Conservation (phyloP, 2,888 invertebrate species). For the Mythimna impura region DNA sequence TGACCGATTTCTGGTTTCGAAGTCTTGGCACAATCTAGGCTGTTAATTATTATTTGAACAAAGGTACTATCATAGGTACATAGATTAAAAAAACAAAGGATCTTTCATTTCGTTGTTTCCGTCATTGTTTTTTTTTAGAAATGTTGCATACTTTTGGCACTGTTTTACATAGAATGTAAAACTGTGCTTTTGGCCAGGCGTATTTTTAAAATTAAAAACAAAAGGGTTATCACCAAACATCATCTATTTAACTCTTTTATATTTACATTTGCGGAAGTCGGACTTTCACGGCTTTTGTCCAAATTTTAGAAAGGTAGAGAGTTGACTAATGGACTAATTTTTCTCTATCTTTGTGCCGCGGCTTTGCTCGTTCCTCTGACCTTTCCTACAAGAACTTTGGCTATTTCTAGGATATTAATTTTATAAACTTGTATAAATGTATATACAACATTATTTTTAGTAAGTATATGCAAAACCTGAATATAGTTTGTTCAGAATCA, state of each 20-base stretch:
- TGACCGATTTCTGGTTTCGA: not conserved
- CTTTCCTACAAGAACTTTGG: not conserved
- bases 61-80: not conserved
- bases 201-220: not conserved
- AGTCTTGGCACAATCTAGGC: not conserved
- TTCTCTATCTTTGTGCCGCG: not conserved
- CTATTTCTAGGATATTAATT: not conserved
- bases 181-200: not conserved
- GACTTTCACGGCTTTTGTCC: not conserved
- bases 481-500: too few species aligned
- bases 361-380: not conserved
- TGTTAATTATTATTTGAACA: not conserved
- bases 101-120: not conserved
- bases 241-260: not conserved
- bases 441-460: too few species aligned
- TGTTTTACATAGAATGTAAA: too few species aligned
- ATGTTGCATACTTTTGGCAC: not conserved
- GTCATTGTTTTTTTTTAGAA: not conserved
- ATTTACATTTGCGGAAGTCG: not conserved
- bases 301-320: not conserved
- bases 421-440: too few species aligned
- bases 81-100: not conserved
- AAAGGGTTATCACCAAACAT: not conserved
- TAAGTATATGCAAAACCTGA: too few species aligned
- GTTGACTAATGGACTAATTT: not conserved